Conservation (phyloP, 2,113 vertebrate genomes). For the Lucifuga dentata region DNA sequence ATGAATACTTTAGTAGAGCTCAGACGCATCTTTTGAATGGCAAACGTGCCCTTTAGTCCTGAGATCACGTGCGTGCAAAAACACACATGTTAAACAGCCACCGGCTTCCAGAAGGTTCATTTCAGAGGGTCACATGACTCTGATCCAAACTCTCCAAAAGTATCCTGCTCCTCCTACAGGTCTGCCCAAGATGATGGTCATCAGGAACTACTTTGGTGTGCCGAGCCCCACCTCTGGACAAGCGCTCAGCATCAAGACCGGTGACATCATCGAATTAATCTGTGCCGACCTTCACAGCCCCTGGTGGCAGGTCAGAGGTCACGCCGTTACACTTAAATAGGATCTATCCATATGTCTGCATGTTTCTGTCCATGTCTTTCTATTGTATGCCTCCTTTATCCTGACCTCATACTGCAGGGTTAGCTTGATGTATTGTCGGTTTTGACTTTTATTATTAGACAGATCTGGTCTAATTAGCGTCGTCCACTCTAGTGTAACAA, state of each 20-base stretch:
- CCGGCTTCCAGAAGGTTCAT: too few species aligned
- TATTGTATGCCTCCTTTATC: too few species aligned
- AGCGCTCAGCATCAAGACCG: conserved; percentile 87
- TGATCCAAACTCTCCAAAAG: not conserved
- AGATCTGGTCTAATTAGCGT: not conserved
- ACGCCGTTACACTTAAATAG: not conserved
- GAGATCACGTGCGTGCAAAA: conserved; percentile 10
- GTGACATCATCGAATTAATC: conserved; percentile 92
- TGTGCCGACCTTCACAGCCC: conserved; percentile 90
- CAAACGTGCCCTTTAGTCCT: conserved; percentile 24
- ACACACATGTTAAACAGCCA: not conserved
- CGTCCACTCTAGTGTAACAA: too few species aligned
- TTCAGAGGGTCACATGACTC: too few species aligned
- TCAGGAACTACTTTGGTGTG: conserved; percentile 87
- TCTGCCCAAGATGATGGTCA: conserved; percentile 94
- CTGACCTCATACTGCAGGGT: conserved; percentile 8
- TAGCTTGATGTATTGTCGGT: not conserved
- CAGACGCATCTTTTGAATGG: conserved; percentile 31
- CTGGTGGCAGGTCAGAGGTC: conserved; percentile 93
- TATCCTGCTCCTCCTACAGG: conserved; percentile 75
- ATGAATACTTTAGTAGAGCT: conserved; percentile 56
- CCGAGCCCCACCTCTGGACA: conserved; percentile 89
- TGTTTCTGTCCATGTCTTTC: too few species aligned
- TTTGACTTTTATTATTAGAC: not conserved
- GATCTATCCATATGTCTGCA: not conserved